These are phyloP conservation scores for Peromyscus polionotus DNA, from an alignment of 2,113 vertebrate genomes.

Conservation along the genomic window DNA sequence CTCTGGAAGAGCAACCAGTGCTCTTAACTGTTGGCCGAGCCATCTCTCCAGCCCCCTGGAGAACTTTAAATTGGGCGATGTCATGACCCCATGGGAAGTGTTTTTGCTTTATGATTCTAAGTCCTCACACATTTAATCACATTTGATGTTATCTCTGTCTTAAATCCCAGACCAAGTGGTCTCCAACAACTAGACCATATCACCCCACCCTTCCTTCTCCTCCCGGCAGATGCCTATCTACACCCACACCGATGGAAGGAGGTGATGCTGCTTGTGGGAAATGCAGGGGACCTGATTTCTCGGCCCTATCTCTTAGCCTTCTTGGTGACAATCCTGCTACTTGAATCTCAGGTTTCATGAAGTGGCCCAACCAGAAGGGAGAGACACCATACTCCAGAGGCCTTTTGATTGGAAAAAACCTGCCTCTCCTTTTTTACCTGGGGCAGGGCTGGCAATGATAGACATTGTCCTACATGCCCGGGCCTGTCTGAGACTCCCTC, in stretches of 20 bases:
- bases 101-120: neutral
- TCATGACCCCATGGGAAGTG: neutral
- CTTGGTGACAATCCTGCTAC: neutral
- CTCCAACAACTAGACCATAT: neutral
- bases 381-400: neutral
- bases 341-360: neutral
- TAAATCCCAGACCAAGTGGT: neutral
- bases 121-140: neutral
- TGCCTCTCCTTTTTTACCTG: neutral
- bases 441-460: neutral
- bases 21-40: neutral
- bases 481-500: constrained; percentile 35
- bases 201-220: neutral
- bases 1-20: neutral
- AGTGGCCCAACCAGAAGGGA: constrained; percentile 17
- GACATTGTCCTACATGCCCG: neutral
- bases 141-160: neutral
- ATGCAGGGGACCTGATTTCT: neutral
- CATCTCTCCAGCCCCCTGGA: neutral
- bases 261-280: neutral
- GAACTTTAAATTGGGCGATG: neutral
- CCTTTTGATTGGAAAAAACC: neutral
- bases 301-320: neutral
- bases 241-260: neutral
- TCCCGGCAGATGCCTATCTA: neutral